Base-by-base conservation (phyloP, 2,888 invertebrate species). In the Escarpia spicata region DNA sequence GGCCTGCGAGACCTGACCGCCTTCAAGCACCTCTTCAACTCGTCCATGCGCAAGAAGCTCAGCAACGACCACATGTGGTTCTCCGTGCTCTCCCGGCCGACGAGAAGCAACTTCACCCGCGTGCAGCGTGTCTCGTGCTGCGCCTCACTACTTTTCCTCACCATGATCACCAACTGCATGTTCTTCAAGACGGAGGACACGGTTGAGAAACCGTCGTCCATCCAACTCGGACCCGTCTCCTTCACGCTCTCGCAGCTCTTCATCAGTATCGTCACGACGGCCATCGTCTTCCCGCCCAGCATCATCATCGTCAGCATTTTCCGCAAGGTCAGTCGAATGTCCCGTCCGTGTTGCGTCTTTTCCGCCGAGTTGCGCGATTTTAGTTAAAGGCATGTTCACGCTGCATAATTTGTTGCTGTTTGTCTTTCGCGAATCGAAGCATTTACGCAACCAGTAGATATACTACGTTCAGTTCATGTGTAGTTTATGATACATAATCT, bases 161-260 rank as follows among this genome's bases (percentile, higher is more conserved):
- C 96, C 19, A 96, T 96, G 96, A 96, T 96, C 92, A 95, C 96
- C 43, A 96, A 96, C 94, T 96, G 96, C 93, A 96, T 96, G 96
- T 96, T 96, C 95, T 96, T 96, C 94, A 96, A 95, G 92, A 92
- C 92, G 58, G 92, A 93, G 31, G 92, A 92, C n/a, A 93, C 93
- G 44, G 92, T 94, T 12, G 94, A 95, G 92, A 94, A 94, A 91
- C 94, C 94, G 3, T 94, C 95, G 1, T 95, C 96, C 1, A 93
- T 97, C 45, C 95, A 95, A 91, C 92, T 97, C 43, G 97, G 97
- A 12, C 97, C 97, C 0, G 95, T 97, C 92, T 95, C 95, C n/a
- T 95, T 97, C 90, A 96, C 96, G 6, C 95, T 96, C 26, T 96
- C 96, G 93, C 97, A 97, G 95, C 93, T 96, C 2, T 96, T 95